phyloP scores from a whole-genome alignment of 2,113 vertebrate genomes.

The Cottus gobio region DNA sequence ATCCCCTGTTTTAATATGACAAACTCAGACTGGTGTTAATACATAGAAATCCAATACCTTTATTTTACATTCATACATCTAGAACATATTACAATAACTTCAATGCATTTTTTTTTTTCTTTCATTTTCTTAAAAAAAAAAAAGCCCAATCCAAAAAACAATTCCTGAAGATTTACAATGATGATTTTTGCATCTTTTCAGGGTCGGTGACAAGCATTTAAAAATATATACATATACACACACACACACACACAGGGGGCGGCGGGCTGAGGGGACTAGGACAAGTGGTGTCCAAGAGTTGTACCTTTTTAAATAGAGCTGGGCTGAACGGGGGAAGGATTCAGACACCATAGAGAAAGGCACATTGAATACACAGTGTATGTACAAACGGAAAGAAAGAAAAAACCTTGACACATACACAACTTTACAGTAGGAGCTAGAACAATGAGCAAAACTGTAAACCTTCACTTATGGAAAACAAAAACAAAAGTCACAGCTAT shows the following conservation, averaged over 20 bases:
- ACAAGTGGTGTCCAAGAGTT: slow-evolving; percentile 77
- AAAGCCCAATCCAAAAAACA: slow-evolving; percentile 89
- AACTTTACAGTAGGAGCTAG: slow-evolving; percentile 80
- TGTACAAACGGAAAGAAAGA: slow-evolving; percentile 78
- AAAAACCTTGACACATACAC: slow-evolving; percentile 73
- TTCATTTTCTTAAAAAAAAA: background rate
- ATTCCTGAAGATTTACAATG: slow-evolving; percentile 86
- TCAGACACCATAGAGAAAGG: slow-evolving; percentile 84
- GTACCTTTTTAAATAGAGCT: slow-evolving; percentile 78
- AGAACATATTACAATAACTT: slow-evolving; percentile 92
- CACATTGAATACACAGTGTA: slow-evolving; percentile 94
- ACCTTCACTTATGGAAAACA: slow-evolving; percentile 94
- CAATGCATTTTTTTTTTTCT: slow-evolving; percentile 86
- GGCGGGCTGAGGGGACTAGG: slow-evolving; percentile 49
- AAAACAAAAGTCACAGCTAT: slow-evolving; percentile 83
- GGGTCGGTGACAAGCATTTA: slow-evolving; percentile 76
- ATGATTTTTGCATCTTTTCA: slow-evolving; percentile 74
- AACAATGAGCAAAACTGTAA: slow-evolving; percentile 92
- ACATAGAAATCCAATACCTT: slow-evolving; percentile 89
- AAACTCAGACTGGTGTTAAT: slow-evolving; percentile 49
- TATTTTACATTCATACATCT: slow-evolving; percentile 99
- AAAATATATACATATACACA: slow-evolving; percentile 67
- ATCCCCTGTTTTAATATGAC: background rate
- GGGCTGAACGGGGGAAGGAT: slow-evolving; percentile 76
- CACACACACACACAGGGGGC: slow-evolving; percentile 34